Percentiles rank a stretch among this genome's conserved stretches.
Conservation (phyloP, 2,797 vertebrate genomes). For the Sebastolobus altivelis region DNA sequence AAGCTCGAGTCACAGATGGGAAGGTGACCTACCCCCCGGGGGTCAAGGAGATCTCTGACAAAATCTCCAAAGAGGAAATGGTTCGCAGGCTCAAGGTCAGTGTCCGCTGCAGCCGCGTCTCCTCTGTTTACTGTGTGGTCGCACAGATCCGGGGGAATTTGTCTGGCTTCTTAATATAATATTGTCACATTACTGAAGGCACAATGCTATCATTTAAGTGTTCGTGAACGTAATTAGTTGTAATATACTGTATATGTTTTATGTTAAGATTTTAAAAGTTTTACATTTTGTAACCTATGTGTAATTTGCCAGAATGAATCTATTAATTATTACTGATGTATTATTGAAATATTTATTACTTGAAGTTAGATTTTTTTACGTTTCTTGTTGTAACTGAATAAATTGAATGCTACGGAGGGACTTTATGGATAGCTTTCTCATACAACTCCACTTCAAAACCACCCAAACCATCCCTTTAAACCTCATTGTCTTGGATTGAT, state of each 20-base stretch:
- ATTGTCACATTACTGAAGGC: background rate
- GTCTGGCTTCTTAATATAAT: background rate
- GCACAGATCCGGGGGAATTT: background rate
- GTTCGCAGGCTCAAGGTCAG: slow-evolving; percentile 96
- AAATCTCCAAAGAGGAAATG: slow-evolving; percentile 99
- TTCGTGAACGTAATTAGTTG: background rate
- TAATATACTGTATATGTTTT: background rate
- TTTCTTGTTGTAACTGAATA: background rate
- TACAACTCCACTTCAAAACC: no score
- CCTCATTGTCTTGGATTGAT: background rate
- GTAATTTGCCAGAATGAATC: background rate
- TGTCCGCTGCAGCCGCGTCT: background rate
- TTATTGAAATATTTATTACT: background rate
- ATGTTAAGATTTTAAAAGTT: background rate
- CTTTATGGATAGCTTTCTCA: no score
- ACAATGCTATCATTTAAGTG: background rate
- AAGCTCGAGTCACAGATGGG: slow-evolving; percentile 96
- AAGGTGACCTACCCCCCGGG: slow-evolving; percentile 99
- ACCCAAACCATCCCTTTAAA: background rate
- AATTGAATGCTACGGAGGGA: background rate
- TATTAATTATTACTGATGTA: background rate
- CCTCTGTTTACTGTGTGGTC: background rate
- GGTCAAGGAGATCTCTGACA: slow-evolving; percentile 99
- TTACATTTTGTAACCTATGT: background rate
- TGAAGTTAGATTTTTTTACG: background rate